These are phyloP conservation scores for Scolopax bukidnonensis DNA, from an alignment of 2,797 vertebrate species.

Conservation along the genomic window DNA sequence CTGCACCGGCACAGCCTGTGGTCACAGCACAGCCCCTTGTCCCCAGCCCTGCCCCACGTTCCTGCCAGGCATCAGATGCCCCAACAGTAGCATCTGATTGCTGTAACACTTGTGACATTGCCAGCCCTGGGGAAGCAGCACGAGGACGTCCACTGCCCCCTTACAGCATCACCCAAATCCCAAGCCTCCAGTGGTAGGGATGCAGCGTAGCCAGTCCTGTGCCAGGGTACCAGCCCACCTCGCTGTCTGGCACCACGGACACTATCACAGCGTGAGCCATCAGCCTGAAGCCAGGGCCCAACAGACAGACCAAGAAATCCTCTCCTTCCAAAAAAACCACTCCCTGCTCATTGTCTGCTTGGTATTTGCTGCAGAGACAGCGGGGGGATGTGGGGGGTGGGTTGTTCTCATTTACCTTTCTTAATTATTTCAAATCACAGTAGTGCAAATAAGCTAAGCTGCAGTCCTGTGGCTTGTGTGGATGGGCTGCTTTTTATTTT, in stretches of 20 bases:
- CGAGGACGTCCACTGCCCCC: background rate
- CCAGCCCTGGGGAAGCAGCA: background rate
- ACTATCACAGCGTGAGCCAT: accelerated
- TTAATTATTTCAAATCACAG: background rate
- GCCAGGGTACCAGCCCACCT: background rate
- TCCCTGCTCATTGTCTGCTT: background rate
- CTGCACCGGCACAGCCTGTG: accelerated
- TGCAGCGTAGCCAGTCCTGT: background rate
- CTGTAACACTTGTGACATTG: background rate
- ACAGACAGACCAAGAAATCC: background rate
- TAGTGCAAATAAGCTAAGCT: background rate
- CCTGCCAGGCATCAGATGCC: background rate
- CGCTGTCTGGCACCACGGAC: background rate
- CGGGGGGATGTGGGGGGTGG: no score
- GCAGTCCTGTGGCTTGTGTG: conserved; percentile 41
- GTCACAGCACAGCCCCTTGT: background rate
- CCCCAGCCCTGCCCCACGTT: background rate
- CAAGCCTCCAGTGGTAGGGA: background rate
- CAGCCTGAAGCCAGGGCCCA: background rate
- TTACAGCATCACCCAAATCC: background rate
- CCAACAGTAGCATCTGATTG: background rate
- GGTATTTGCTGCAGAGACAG: background rate
- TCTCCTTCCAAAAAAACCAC: background rate
- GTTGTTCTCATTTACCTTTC: conserved; percentile 23
- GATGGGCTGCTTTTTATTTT: background rate